Evolutionary conservation across 2,888 invertebrate genomes (phyloP).

Genomic region (Drosophila kuntzei): DNA sequence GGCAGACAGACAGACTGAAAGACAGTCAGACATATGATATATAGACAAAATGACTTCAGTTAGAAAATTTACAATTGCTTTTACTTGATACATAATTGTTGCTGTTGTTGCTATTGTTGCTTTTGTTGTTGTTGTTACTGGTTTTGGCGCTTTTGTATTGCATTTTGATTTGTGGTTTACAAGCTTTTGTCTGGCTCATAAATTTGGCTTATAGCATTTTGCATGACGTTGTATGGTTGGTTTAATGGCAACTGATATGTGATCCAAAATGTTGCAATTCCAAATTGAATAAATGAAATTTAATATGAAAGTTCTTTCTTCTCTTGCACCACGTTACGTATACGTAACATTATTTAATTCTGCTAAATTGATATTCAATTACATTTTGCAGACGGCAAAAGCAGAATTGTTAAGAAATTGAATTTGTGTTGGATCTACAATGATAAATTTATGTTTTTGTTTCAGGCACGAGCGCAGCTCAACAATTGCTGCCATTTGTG

Average conservation of each 20-base stretch:
- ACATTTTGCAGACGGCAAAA: constrained; percentile 8
- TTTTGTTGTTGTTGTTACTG: constrained; percentile 38
- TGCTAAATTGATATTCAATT: constrained; percentile 42
- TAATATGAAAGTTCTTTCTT: neutral
- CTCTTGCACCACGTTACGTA: constrained; percentile 31
- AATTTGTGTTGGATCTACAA: constrained; percentile 34
- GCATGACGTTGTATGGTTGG: constrained; percentile 29
- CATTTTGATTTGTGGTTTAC: constrained; percentile 78
- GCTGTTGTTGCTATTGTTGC: constrained; percentile 38
- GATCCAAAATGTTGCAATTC: constrained; percentile 12
- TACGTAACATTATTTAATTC: constrained; percentile 45
- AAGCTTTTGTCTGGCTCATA: constrained; percentile 71
- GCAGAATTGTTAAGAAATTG: constrained; percentile 40
- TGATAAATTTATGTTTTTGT: constrained; percentile 51
- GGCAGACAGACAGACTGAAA: constrained; percentile 13
- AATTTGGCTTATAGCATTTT: constrained; percentile 67
- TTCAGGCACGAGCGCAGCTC: constrained; percentile 49
- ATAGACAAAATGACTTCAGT: constrained; percentile 79
- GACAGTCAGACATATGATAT: constrained; percentile 65
- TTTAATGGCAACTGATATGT: constrained; percentile 47
- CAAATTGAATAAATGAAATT: neutral
- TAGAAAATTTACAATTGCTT: constrained; percentile 81
- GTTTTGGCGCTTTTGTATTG: constrained; percentile 70
- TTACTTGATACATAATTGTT: constrained; percentile 75
- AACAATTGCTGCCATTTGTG: constrained; percentile 51